Evolutionary conservation across 2,113 vertebrate species (phyloP).

Genomic region (Elephantulus edwardii): DNA sequence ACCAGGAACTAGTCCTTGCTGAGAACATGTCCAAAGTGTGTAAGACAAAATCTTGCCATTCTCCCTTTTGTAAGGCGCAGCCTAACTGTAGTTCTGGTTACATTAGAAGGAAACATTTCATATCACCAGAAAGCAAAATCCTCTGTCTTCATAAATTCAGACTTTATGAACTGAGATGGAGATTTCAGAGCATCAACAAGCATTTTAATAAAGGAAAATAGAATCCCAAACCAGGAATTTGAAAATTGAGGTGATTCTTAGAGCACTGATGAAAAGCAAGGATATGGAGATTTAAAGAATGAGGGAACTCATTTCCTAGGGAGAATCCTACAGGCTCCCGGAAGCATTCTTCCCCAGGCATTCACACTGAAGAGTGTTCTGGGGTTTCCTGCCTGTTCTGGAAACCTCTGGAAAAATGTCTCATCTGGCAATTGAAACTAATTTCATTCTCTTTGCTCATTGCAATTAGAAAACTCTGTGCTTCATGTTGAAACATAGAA

Average conservation of each 20-base stretch:
- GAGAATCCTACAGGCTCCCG: background rate
- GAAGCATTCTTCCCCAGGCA: background rate
- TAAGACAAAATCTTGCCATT: background rate
- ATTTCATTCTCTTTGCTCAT: slow-evolving; percentile 32
- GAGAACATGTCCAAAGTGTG: background rate
- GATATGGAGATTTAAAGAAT: slow-evolving; percentile 12
- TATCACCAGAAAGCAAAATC: slow-evolving; percentile 19
- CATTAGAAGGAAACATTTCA: slow-evolving; percentile 14
- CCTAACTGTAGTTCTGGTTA: background rate
- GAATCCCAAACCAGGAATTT: background rate
- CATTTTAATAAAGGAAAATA: slow-evolving; percentile 44
- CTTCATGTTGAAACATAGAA: slow-evolving; percentile 52
- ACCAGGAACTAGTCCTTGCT: background rate
- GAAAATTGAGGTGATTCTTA: background rate
- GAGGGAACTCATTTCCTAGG: background rate
- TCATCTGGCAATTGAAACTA: slow-evolving; percentile 49
- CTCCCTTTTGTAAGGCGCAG: background rate
- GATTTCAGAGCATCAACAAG: slow-evolving; percentile 24
- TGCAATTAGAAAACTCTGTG: slow-evolving; percentile 50
- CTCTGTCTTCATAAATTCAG: background rate
- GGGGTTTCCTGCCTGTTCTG: background rate
- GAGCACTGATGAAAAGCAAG: background rate
- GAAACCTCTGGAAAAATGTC: slow-evolving; percentile 44
- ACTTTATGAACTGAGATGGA: slow-evolving; percentile 19
- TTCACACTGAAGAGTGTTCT: background rate